phyloP scores from a whole-genome alignment of 2,888 invertebrate genomes.

The Apodemia zela region DNA sequence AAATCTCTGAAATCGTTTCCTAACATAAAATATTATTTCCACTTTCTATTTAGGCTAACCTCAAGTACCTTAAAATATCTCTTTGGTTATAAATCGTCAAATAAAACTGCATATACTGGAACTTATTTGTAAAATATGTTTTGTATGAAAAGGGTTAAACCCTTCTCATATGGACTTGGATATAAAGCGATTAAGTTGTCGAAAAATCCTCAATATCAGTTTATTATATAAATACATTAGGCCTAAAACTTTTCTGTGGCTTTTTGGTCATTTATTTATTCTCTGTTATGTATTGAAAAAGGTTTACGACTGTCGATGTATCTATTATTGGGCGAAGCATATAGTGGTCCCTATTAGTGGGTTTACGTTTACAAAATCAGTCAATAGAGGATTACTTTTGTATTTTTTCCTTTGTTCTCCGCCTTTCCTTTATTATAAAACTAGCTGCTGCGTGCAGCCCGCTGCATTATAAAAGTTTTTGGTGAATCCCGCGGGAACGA shows the following conservation, averaged over 20 bases:
- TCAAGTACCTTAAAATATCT: background rate
- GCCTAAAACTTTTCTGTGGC: background rate
- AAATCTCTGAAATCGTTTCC: no score
- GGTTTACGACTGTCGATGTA: no score
- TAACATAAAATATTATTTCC: no score
- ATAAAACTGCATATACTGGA: background rate
- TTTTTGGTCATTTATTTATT: background rate
- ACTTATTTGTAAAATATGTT: conserved; percentile 10
- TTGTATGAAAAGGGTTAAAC: conserved; percentile 21
- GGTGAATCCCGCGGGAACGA: no score
- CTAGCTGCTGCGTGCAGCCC: no score
- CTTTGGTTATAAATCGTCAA: background rate
- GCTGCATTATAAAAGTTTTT: no score
- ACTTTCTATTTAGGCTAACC: no score
- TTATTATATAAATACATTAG: conserved; percentile 6
- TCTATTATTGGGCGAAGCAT: background rate
- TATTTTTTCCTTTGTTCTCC: no score
- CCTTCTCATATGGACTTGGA: conserved; percentile 17
- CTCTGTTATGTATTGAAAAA: background rate
- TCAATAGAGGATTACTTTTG: no score
- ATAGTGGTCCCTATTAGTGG: no score
- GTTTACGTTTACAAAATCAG: no score
- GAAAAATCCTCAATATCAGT: conserved; percentile 4
- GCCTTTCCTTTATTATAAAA: no score
- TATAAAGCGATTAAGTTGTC: conserved; percentile 17